phyloP scores from a whole-genome alignment of 2,888 invertebrate genomes.

The Agrenia bidenticulata region DNA sequence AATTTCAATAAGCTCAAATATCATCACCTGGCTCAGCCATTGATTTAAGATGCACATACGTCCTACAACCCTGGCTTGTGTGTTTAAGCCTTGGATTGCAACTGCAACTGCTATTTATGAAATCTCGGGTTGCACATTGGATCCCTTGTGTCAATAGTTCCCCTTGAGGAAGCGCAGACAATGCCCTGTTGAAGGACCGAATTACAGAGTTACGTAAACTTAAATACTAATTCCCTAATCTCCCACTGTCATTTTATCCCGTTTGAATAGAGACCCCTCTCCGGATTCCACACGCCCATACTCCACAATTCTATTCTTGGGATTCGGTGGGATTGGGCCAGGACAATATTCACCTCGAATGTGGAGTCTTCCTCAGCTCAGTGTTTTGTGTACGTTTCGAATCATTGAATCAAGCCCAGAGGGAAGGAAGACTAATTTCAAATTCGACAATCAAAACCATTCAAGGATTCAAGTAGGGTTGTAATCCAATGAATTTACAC shows the following conservation, averaged over 20 bases:
- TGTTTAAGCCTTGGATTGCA: too few species aligned
- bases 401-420: too few species aligned
- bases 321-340: background rate
- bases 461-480: constrained; percentile 16
- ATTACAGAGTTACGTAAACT: constrained; percentile 7
- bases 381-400: too few species aligned
- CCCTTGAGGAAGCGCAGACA: background rate
- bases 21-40: too few species aligned
- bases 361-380: too few species aligned
- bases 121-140: too few species aligned
- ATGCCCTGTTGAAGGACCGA: background rate
- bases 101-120: constrained; percentile 3
- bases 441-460: constrained; percentile 1
- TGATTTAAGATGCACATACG: too few species aligned
- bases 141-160: background rate
- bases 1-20: too few species aligned
- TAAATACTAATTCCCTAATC: constrained; percentile 13
- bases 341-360: too few species aligned
- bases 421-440: background rate
- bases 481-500: constrained; percentile 23
- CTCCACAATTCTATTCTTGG: background rate
- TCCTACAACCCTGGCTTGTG: too few species aligned
- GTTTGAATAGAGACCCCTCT: background rate
- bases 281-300: background rate
- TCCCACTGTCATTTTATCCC: constrained; percentile 5